phyloP scores from a whole-genome alignment of 2,113 vertebrate genomes.

The Antidorcas marsupialis region DNA sequence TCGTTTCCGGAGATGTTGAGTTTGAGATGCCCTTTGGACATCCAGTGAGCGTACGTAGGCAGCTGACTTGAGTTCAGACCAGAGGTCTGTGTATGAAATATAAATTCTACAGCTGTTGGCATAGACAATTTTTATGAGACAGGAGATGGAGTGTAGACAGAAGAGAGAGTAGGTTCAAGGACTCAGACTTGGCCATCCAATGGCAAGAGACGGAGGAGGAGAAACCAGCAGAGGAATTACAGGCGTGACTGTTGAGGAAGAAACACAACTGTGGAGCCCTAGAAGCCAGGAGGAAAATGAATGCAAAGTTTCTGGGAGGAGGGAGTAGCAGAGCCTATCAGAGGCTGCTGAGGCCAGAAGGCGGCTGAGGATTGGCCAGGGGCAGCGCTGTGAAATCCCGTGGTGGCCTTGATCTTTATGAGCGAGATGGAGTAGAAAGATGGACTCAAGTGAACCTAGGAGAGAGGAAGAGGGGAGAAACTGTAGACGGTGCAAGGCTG shows the following conservation, averaged over 20 bases:
- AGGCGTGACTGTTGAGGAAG: background rate
- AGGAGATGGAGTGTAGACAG: background rate
- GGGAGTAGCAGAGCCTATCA: background rate
- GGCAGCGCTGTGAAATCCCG: fast-evolving
- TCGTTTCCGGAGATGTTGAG: fast-evolving
- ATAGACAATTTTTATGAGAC: background rate
- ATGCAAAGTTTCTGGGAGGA: background rate
- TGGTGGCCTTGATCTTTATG: fast-evolving
- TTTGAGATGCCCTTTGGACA: background rate
- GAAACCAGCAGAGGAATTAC: background rate
- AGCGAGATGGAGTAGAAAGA: background rate
- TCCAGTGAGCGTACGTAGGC: background rate
- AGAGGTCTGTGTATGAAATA: background rate
- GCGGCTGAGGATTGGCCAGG: background rate
- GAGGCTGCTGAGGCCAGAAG: background rate
- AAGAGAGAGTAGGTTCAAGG: background rate
- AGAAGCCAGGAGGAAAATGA: background rate
- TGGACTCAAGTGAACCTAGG: background rate
- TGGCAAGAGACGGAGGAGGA: background rate
- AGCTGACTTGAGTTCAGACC: background rate
- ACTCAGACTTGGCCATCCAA: fast-evolving
- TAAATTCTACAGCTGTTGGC: background rate
- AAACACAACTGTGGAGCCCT: background rate
- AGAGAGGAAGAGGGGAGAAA: background rate
- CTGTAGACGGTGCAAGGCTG: fast-evolving